Evolutionary conservation across 1,140 invertebrate species (phyloP).

Genomic region (Anthonomus grandis): DNA sequence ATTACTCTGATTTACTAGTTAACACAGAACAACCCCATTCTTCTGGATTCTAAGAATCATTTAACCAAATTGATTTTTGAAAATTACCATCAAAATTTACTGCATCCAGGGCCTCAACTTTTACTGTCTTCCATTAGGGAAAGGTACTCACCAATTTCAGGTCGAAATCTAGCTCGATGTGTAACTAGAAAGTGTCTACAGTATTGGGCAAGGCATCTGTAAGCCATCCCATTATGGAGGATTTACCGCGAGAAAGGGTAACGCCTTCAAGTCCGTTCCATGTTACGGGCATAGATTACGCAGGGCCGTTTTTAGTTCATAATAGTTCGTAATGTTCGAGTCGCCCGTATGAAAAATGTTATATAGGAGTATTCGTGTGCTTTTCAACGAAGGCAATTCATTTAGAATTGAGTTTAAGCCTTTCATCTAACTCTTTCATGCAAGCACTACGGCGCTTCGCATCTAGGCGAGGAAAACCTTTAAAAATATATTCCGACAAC

Average conservation of each 20-base stretch:
- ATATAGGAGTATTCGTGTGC: constrained; percentile 41
- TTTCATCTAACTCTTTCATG: constrained; percentile 30
- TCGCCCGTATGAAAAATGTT: not conserved
- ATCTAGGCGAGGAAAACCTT: constrained; percentile 35
- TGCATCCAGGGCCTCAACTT: constrained; percentile 8
- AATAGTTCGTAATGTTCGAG: constrained; percentile 14
- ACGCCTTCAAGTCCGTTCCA: constrained; percentile 36
- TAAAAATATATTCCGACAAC: constrained; percentile 34
- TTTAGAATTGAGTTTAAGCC: constrained; percentile 38
- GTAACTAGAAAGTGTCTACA: constrained; percentile 27
- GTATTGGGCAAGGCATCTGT: constrained; percentile 19
- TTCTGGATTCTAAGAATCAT: constrained; percentile 28
- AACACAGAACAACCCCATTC: constrained; percentile 48
- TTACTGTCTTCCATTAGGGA: not conserved
- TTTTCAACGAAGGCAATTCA: constrained; percentile 39
- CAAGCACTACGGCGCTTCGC: constrained; percentile 39
- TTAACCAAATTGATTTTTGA: not conserved
- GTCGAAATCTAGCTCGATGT: not conserved
- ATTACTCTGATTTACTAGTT: constrained; percentile 25
- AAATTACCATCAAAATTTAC: not conserved
- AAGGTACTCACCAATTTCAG: not conserved
- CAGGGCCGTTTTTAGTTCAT: constrained; percentile 36
- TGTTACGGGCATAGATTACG: constrained; percentile 40
- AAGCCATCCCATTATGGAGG: not conserved
- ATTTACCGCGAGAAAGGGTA: constrained; percentile 16